phyloP scores from a whole-genome alignment of 2,113 vertebrate genomes.

The Gobiocypris rarus region DNA sequence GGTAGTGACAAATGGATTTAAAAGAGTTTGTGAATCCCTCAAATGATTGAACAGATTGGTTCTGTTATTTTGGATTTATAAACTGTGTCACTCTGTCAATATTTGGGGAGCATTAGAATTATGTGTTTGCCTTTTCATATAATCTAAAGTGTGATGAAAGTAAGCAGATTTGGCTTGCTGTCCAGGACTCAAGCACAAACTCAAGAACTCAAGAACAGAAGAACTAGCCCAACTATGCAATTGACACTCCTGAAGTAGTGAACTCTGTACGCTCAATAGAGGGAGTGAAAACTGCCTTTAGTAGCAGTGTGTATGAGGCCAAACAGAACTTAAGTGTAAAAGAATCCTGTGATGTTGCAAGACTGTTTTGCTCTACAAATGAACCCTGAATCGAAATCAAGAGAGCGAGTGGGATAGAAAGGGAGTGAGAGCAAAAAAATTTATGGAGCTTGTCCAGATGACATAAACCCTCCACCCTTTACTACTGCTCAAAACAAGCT shows the following conservation, averaged over 20 bases:
- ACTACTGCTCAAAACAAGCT: background rate
- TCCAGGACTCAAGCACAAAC: background rate
- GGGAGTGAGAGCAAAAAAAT: background rate
- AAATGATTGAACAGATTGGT: no score
- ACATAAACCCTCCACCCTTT: conserved; percentile 11
- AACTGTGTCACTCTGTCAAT: no score
- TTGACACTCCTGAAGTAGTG: background rate
- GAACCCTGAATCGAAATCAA: background rate
- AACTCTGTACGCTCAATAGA: no score
- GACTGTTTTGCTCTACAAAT: background rate
- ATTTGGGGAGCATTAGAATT: no score
- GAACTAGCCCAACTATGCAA: background rate
- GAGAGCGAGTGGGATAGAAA: background rate
- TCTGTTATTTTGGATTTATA: no score
- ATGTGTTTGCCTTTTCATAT: background rate
- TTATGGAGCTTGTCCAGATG: background rate
- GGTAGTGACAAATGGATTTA: no score
- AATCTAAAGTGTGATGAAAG: background rate
- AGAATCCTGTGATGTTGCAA: background rate
- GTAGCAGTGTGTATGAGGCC: background rate
- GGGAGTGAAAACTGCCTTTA: background rate
- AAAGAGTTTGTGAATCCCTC: no score
- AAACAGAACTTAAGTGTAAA: background rate
- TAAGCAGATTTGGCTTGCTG: background rate
- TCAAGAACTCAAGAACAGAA: background rate